Evolutionary conservation across 2,888 invertebrate species (phyloP).

Genomic region (Dermolepida albohirtum): DNA sequence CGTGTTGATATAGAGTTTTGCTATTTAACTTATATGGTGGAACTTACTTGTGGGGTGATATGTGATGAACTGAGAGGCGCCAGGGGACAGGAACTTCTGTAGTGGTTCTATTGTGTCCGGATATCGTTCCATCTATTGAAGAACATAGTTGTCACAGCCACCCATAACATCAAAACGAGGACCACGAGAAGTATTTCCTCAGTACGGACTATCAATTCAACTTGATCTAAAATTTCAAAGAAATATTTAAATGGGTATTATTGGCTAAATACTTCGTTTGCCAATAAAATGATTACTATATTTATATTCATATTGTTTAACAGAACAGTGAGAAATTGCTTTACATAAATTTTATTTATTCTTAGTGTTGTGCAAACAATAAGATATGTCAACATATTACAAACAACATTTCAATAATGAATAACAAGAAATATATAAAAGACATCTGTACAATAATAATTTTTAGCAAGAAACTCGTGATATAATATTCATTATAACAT

Average conservation of each 20-base stretch:
- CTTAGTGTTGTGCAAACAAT: no score
- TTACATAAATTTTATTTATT: no score
- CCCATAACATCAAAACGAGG: constrained; percentile 87
- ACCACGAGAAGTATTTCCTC: constrained; percentile 89
- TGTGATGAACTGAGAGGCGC: constrained; percentile 64
- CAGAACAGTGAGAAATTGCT: no score
- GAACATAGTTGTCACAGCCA: constrained; percentile 89
- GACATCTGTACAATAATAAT: no score
- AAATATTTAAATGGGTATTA: background rate
- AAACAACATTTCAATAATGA: no score
- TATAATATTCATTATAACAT: no score
- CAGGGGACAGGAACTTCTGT: constrained; percentile 81
- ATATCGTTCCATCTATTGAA: constrained; percentile 97
- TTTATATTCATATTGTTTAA: no score
- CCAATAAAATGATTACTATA: no score
- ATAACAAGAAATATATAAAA: no score
- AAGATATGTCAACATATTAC: no score
- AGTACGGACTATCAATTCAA: constrained; percentile 82
- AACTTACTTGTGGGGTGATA: constrained; percentile 64
- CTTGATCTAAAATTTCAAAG: constrained; percentile 54
- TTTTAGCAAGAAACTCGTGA: no score
- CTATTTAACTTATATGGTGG: constrained; percentile 42
- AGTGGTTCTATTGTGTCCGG: constrained; percentile 82
- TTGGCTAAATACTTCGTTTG: no score
- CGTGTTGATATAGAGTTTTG: constrained; percentile 41